These are phyloP conservation scores for Ommatoiulus sabulosus DNA, from an alignment of 2,888 invertebrate species.

Conservation along the genomic window DNA sequence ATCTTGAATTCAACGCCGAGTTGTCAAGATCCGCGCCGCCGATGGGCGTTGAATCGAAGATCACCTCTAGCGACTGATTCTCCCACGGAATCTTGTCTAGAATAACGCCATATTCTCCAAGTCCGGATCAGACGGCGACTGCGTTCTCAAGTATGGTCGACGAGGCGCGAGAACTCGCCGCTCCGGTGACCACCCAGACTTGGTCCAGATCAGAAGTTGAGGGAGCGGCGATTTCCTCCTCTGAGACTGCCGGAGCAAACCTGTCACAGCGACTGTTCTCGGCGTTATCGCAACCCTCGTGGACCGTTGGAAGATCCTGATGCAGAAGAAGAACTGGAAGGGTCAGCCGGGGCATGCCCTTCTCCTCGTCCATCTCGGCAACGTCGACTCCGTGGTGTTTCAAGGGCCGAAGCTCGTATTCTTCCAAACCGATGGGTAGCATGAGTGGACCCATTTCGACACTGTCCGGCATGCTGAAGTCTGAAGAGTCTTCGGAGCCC, in stretches of 20 bases:
- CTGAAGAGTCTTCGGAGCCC: background rate
- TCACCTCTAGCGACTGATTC: background rate
- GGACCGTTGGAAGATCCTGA: constrained; percentile 26
- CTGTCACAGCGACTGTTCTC: background rate
- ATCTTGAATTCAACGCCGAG: background rate
- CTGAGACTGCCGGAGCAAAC: background rate
- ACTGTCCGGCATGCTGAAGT: background rate
- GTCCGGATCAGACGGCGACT: background rate
- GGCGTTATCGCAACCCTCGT: background rate
- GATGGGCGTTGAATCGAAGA: background rate
- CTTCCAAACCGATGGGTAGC: background rate
- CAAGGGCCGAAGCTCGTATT: constrained; percentile 36
- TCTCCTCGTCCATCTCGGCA: background rate
- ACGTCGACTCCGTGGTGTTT: background rate
- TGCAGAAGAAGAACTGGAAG: background rate
- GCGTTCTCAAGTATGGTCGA: background rate
- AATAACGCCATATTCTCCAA: background rate
- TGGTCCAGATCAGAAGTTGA: background rate
- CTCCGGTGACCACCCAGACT: background rate
- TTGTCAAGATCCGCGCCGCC: background rate
- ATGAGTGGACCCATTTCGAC: background rate
- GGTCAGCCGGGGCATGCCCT: background rate
- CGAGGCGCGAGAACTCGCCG: background rate
- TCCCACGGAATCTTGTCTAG: background rate
- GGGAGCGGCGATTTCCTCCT: background rate